Evolutionary conservation across 2,888 invertebrate species (phyloP), one percentile per base, ranked within the genome.

Genomic region (Melitaea athalia): DNA sequence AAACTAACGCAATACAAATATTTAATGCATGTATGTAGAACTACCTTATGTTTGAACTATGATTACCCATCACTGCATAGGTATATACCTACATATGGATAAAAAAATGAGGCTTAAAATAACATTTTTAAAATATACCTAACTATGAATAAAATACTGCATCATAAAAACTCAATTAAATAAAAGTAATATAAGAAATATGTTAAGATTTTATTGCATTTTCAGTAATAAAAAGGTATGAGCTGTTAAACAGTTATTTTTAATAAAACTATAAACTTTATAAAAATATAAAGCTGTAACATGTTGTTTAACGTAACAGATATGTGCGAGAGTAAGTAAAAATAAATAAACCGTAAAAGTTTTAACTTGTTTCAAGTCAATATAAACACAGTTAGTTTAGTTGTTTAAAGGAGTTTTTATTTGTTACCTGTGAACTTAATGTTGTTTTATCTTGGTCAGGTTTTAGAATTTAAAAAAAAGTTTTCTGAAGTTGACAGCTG

Each of bases 341-440:
- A 67, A 67, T 67, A 67, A 67, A 67, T 57, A 49, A 53, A 67
- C 24, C 67, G 57, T 67, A 67, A 63, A 59, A 50, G 55, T 47
- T 43, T 38, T 49, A 67, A 57, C 67, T 67, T 62, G 55, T 62
- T 67, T 67, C 43, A 6, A 42, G 24, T 10, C 57, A 59, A 63
- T 42, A 50, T 62, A 63, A 67, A 67, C 67, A 67, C 53, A 15
- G 61, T 61, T n/a, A 45, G 50, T 17, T 12, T 33, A 31, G 17
- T 50, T 47, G 31, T 60, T 60, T 60, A 31, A 47, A 60, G 31
- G 8, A 33, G 12, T 33, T 33, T 55, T 33, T 55, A 14, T 55
- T 33, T 14, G 12, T n/a, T 14, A 55, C 12, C 33, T 55, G 11
- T 53, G 14, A 3, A 3, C n/a, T 12, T 55, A 31, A 55, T 33